Evolutionary conservation across 1,140 invertebrate genomes (phyloP).

Genomic region (Drosophila nasuta): DNA sequence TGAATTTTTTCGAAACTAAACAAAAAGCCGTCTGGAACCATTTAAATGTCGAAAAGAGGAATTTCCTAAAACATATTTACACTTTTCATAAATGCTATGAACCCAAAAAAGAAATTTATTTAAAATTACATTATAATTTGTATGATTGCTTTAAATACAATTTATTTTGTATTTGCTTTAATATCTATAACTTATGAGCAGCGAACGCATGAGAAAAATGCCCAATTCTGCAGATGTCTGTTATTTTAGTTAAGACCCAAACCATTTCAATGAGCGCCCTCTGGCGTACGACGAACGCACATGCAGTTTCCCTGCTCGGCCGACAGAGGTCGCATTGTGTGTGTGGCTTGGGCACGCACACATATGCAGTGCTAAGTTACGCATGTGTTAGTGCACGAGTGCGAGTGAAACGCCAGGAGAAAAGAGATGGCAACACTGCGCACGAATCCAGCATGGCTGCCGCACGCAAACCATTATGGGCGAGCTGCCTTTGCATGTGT

Average conservation of each 20-base stretch:
- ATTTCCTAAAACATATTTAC: background rate
- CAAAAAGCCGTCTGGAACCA: conserved; percentile 1
- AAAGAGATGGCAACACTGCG: conserved; percentile 20
- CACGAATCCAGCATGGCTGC: conserved; percentile 50
- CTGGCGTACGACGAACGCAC: conserved; percentile 33
- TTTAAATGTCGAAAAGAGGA: conserved; percentile 37
- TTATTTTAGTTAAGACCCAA: conserved; percentile 39
- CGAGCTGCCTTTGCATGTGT: background rate
- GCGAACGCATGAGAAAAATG: conserved; percentile 7
- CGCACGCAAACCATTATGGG: conserved; percentile 2
- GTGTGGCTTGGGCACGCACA: conserved; percentile 48
- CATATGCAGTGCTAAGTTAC: background rate
- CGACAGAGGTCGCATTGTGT: conserved; percentile 44
- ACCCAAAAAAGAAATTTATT: background rate
- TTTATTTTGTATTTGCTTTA: background rate
- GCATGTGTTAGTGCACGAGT: conserved; percentile 31
- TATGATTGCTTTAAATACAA: background rate
- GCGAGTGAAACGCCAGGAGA: conserved; percentile 19
- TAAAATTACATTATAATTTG: background rate
- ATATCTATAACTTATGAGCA: background rate
- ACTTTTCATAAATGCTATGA: background rate
- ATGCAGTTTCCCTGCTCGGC: background rate
- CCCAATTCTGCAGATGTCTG: background rate
- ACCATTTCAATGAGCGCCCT: conserved; percentile 45
- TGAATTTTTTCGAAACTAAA: conserved; percentile 58